Conservation (phyloP, 1,140 invertebrate species). For the Gyrodactylus bullatarudis region DNA sequence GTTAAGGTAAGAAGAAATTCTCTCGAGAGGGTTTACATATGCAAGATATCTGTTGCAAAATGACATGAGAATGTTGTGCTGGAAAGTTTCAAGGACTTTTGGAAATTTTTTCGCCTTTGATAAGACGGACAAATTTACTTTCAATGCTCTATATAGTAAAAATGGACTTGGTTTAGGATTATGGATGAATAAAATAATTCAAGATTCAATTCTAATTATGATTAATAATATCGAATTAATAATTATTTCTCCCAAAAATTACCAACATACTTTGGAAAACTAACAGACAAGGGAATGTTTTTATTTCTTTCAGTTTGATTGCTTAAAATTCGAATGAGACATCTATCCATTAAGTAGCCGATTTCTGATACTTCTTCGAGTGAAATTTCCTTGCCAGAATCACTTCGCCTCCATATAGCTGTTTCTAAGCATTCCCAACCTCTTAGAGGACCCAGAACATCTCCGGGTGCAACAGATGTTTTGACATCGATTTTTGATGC, state of each 20-base stretch:
- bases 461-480: constrained; percentile 1
- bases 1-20: not conserved
- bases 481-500: constrained; percentile 1
- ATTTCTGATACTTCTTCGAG: not conserved
- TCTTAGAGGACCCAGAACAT: not conserved
- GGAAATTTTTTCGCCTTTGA: not conserved
- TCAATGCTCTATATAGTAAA: not conserved
- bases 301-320: not conserved
- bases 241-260: not conserved
- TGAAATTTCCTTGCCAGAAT: not conserved
- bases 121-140: not conserved
- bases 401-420: not conserved
- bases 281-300: not conserved
- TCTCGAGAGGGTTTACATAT: constrained; percentile 1
- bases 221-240: not conserved
- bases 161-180: too few species aligned
- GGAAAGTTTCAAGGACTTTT: not conserved
- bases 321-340: not conserved
- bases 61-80: not conserved
- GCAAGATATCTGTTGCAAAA: not conserved
- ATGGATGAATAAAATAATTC: not conserved
- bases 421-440: constrained; percentile 5
- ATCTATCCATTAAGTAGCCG: not conserved
- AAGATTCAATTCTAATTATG: not conserved
- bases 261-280: not conserved